Evolutionary conservation across 1,140 invertebrate species (phyloP).

Genomic region (Drosophila punjabiensis): DNA sequence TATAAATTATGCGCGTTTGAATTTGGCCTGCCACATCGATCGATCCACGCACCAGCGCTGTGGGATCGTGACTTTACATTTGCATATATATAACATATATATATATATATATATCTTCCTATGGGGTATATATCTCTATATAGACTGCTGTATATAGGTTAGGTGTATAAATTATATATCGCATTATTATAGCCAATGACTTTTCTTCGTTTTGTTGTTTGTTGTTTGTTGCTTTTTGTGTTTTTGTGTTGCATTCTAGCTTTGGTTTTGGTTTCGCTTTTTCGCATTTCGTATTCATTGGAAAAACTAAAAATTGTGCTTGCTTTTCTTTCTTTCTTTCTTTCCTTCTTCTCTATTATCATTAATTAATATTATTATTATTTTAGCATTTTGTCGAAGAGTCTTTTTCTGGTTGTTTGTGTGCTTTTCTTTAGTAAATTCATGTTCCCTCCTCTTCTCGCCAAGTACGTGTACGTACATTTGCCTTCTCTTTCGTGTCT

Average conservation of each 20-base stretch:
- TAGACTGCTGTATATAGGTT: conserved; percentile 29
- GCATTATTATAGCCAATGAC: conserved; percentile 69
- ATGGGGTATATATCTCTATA: conserved; percentile 33
- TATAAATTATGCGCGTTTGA: conserved; percentile 73
- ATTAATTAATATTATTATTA: neutral
- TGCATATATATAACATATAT: conserved; percentile 37
- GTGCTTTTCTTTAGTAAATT: conserved; percentile 31
- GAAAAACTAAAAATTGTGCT: conserved; percentile 62
- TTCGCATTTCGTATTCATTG: conserved; percentile 41
- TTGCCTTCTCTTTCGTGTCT: conserved; percentile 39
- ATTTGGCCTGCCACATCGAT: conserved; percentile 76
- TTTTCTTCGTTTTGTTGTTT: conserved; percentile 28
- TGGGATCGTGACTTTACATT: conserved; percentile 51
- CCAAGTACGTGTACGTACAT: conserved; percentile 25
- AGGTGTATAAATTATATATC: conserved; percentile 46
- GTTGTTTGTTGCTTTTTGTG: conserved; percentile 27
- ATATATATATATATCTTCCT: neutral
- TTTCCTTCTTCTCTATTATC: conserved; percentile 11
- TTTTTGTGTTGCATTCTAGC: conserved; percentile 24
- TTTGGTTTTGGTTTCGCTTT: conserved; percentile 36
- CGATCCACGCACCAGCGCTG: conserved; percentile 69
- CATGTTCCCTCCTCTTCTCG: conserved; percentile 26
- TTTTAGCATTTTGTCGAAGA: conserved; percentile 19
- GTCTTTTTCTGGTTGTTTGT: conserved; percentile 53
- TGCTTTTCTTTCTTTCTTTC: conserved; percentile 37